A percentile compares a stretch with the other conserved stretches of the same genome.
phyloP scores from a whole-genome alignment of 2,888 invertebrate genomes.

The Lissocephala sabroskyi region DNA sequence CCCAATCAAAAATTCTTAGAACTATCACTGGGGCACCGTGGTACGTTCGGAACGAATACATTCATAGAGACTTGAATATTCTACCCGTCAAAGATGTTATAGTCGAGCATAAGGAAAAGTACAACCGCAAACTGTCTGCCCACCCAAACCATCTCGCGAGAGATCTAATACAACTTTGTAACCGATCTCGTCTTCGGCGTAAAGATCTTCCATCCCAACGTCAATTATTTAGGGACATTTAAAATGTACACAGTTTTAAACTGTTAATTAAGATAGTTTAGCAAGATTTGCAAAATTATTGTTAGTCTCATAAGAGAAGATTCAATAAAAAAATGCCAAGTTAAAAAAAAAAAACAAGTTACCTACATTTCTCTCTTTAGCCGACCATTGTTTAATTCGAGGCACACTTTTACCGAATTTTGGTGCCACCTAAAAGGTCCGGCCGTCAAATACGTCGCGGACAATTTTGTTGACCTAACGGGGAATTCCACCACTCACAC shows the following conservation, averaged over 20 bases:
- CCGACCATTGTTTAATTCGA: no score
- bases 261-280: background rate
- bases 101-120: background rate
- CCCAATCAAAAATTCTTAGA: no score
- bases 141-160: background rate
- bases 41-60: no score
- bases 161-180: background rate
- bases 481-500: no score
- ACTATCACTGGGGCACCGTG: no score
- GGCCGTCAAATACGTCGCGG: no score
- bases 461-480: no score
- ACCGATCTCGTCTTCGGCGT: background rate
- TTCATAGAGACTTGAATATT: background rate
- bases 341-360: background rate
- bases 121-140: background rate
- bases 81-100: background rate
- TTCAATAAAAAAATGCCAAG: background rate
- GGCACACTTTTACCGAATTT: no score
- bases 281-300: no score
- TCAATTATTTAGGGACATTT: background rate
- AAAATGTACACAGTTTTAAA: background rate
- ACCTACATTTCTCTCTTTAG: no score
- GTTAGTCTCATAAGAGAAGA: no score
- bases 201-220: background rate
- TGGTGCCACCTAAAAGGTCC: no score